Base-by-base conservation (phyloP, 2,888 invertebrate genomes). In the Cephus rjabovi region DNA sequence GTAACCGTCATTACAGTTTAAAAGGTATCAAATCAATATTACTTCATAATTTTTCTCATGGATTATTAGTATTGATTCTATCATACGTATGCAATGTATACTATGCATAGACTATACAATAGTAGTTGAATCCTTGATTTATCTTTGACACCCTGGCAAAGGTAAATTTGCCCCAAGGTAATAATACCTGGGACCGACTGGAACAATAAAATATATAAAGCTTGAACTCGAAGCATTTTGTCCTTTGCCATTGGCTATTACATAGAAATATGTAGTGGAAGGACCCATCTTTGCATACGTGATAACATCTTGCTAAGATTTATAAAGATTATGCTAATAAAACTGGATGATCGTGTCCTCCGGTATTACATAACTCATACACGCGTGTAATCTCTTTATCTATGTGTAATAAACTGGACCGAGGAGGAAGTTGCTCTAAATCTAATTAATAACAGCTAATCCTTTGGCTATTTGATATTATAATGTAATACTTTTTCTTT, bases 271-370 rank as follows among this genome's bases (percentile, higher is more conserved):
- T 74, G 75, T 77, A 79, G 69, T 34, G 69, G 77, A 77, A 80
- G 71, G 75, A 82, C 80, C 80, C 81, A 78, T 82, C 80, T 80
- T 81, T 83, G 83, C 83, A 83, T 79, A 80, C 81, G 83, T 81
- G 86, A 89, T 87, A 88, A 86, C 83, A 86, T 85, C 86, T 84
- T 77, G 79, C 70, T 77, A 81, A 86, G 87, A 89, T 89, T 89
- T 88, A 87, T 86, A 85, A 88, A 87, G 88, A 89, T 89, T 89
- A 89, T 89, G 88, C 84, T 88, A 89, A 89, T 88, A 88, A 87
- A 85, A 82, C 82, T 84, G 81, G 79, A 83, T 83, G 83, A 86
- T 86, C 85, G 82, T 86, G 86, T 85, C 83, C 81, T 81, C 80
- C 81, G 85, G 82, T 85, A 80, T 76, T 81, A 82, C 81, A 81